These are phyloP conservation scores for Serripes groenlandicus DNA, from an alignment of 2,888 invertebrate genomes.

Conservation along the genomic window DNA sequence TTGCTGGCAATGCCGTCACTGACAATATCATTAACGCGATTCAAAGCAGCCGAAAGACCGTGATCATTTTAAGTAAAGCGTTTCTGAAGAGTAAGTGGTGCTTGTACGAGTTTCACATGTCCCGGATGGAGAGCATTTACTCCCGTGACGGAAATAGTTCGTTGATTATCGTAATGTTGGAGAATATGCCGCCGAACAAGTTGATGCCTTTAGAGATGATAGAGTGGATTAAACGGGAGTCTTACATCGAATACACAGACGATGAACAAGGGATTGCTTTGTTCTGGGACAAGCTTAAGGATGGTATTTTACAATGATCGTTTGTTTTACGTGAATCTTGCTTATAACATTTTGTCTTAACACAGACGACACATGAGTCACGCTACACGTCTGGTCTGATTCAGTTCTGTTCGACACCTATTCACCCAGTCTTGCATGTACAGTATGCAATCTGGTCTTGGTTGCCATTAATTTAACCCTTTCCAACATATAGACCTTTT, in stretches of 20 bases:
- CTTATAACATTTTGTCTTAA: too few species aligned
- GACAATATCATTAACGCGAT: conserved; percentile 1
- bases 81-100: neutral
- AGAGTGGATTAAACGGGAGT: neutral
- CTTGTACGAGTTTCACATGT: conserved; percentile 72
- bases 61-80: neutral
- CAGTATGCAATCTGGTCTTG: too few species aligned
- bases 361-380: too few species aligned
- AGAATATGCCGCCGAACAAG: neutral
- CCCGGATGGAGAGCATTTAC: conserved; percentile 66
- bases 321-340: too few species aligned
- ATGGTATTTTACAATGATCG: too few species aligned
- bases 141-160: conserved; percentile 21
- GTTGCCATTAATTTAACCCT: too few species aligned
- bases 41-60: neutral
- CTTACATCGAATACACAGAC: neutral
- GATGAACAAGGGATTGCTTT: neutral
- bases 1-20: neutral
- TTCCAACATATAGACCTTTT: too few species aligned
- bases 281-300: conserved; percentile 5
- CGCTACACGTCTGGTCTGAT: too few species aligned
- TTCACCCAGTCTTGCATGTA: too few species aligned
- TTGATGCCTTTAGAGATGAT: neutral
- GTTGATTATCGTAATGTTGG: neutral
- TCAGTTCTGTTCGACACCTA: too few species aligned